These are phyloP conservation scores for Dynastes tityus DNA, from an alignment of 2,888 invertebrate genomes.

Conservation along the genomic window DNA sequence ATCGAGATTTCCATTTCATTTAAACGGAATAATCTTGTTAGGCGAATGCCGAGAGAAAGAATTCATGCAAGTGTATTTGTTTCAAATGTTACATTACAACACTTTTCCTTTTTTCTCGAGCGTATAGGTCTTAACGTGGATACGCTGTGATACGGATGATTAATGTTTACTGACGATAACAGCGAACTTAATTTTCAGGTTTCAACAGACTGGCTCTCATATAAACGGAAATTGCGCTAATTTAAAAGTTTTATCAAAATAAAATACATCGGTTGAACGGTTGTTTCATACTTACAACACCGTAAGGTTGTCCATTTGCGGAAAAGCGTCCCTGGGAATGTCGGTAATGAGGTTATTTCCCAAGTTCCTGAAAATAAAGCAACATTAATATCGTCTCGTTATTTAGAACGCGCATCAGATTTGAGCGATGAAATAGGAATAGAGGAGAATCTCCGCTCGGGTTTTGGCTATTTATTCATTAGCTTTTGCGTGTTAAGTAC, in stretches of 20 bases:
- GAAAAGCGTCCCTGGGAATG: conserved; percentile 81
- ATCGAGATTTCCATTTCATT: no score
- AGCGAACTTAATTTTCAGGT: conserved; percentile 15
- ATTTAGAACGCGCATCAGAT: conserved; percentile 25
- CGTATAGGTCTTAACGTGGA: no score
- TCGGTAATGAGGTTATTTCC: conserved; percentile 82
- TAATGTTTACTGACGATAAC: conserved; percentile 11
- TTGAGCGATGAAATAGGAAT: conserved; percentile 1
- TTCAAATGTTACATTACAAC: no score
- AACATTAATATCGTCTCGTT: conserved; percentile 45
- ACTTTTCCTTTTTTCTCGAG: no score
- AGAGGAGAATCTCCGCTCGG: conserved; percentile 15
- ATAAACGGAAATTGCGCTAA: conserved; percentile 40
- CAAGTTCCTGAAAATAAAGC: conserved; percentile 78
- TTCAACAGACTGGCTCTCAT: conserved; percentile 12
- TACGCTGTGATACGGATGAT: not conserved
- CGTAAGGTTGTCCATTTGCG: conserved; percentile 80
- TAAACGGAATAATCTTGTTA: no score
- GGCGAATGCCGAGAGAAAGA: no score
- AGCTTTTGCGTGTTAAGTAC: conserved; percentile 11
- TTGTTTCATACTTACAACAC: conserved; percentile 82
- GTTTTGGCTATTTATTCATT: conserved; percentile 26
- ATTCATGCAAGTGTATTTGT: no score
- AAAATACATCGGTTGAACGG: conserved; percentile 14
- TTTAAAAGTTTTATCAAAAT: conserved; percentile 42